Base-by-base conservation (phyloP, 2,113 vertebrate species). In the Microcebus tavaratra region DNA sequence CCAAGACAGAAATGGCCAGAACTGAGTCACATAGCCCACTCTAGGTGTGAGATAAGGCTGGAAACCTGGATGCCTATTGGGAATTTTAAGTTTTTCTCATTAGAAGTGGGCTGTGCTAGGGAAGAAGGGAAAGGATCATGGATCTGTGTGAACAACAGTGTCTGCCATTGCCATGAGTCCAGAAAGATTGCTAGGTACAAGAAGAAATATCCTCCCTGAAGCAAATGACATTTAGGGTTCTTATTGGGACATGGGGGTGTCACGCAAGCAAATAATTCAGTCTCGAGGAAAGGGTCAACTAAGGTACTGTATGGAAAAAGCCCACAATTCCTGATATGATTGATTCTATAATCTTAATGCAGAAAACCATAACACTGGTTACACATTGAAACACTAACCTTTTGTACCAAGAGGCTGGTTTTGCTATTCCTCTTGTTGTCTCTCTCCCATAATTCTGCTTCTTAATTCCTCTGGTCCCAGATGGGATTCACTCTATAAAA, bases 401-500 rank as follows among this genome's bases (percentile, higher is more conserved):
- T 39, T 57, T 85, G 36, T 90, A 83, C 48, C 39, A 65, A 23
- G 27, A 73, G 23, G n/a, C 45, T 91, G 27, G 12, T 34, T 94
- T 95, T 94, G 36, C 59, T 95, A 34, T 89, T 87, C 83, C 29
- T 88, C 65, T 59, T 29, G 20, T 48, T 34, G 70, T 21, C 61
- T 90, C 14, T 61, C 81, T 96, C 78, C 76, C 72, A 79, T 92
- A 81, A 67, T 39, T 94, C 25, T 48, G 42, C 55, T 94, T 86
- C 82, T 90, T 97, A 97, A 97, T 98, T 98, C 94, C 53, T 93
- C 75, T 89, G 63, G 81, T 92, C 84, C 36, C 95, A 96, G 84
- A 90, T 93, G 96, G 90, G 90, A 91, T 50, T 97, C 36, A 36
- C 39, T 95, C 70, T 57, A 73, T 95, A 94, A 97, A 97, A 97